Evolutionary conservation across 37 sponge, comb jelly and placozoan species (phyloP).

Genomic region (Aplysina aerophoba): DNA sequence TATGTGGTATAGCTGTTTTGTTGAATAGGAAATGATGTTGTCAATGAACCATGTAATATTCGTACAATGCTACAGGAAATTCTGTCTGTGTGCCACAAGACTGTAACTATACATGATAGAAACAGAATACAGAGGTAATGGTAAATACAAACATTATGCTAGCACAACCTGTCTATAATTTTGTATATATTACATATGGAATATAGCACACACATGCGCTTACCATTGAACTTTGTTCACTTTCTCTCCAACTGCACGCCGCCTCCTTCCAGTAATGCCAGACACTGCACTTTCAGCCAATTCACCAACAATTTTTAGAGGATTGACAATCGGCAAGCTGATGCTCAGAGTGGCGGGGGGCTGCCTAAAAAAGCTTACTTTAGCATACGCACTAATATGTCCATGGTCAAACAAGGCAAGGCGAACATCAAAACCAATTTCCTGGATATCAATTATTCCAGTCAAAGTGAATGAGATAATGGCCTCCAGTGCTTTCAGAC

Average conservation of each 20-base stretch:
- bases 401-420: slow-evolving; percentile 14
- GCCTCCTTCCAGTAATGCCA: slow-evolving; percentile 14
- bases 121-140: no score
- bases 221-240: neutral
- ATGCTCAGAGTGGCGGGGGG: neutral
- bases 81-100: no score
- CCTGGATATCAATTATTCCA: slow-evolving; percentile 29
- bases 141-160: no score
- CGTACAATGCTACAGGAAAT: no score
- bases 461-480: neutral
- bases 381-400: neutral
- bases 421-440: slow-evolving; percentile 30
- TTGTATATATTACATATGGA: no score
- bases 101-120: no score
- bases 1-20: no score
- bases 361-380: slow-evolving; percentile 4
- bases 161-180: no score
- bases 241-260: neutral
- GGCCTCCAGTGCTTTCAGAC: neutral
- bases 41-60: no score
- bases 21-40: no score
- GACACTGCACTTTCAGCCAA: slow-evolving; percentile 10
- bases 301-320: slow-evolving; percentile 6
- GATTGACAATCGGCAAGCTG: neutral
- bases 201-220: no score